Evolutionary conservation across 2,113 vertebrate species (phyloP), one percentile per base, ranked within the genome.

Genomic region (Charina bottae): DNA sequence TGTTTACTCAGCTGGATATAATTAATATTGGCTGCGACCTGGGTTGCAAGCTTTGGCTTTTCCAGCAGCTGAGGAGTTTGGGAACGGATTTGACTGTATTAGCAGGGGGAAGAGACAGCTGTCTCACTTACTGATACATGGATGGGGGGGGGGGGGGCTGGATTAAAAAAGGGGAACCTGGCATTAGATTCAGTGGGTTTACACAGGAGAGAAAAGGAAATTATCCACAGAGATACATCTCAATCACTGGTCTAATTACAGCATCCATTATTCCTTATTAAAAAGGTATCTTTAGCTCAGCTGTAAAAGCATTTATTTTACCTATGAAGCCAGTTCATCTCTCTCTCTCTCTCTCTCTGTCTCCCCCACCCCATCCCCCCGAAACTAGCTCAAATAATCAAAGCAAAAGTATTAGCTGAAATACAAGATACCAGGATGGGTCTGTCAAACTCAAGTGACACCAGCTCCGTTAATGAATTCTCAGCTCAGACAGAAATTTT

Each of bases 11-110:
- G 58, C 46, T 93, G 33, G 78, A 55, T 58, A 87, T 64, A 89
- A 86, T 85, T 68, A 88, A 89, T 85, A 58, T 85, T 78, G 72
- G 60, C 85, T 84, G 72, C 2, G 13, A 84, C 86, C 87, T 46
- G 78, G 28, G 55, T 23, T 55, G 83, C 87, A 68, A 53, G 33
- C 46, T 58, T 33, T 28, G 42, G 78, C 54, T 21, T 55, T 53
- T 84, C 60, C 28, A 26, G n/a, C 58, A n/a, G 55, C 59, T 21
- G 5, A 42, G 78, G 56, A 89, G 33, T 58, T 84, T 54, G 87
- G 93, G 56, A 64, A 55, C 24, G 54, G 89, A 92, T 92, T 85
- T 88, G 91, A 17, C 78, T 92, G 89, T 59, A 90, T 92, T 92
- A 91, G 90, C 72, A 90, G 59, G 87, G 87, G 78, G 88, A 54